phyloP scores from a whole-genome alignment of 2,113 vertebrate species.

The Leucopsar rothschildi region DNA sequence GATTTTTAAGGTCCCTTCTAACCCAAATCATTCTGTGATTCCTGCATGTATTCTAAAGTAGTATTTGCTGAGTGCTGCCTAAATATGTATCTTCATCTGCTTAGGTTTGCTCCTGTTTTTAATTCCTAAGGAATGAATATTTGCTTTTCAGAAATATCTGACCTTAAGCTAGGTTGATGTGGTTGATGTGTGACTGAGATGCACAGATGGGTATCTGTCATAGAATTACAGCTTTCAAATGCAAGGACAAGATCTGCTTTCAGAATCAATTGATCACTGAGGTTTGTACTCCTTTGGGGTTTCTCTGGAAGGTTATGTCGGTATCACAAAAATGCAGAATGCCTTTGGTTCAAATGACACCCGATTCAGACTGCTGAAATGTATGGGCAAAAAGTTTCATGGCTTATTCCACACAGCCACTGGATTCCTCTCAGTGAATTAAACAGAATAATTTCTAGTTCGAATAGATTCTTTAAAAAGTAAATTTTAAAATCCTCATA shows the following conservation, averaged over 20 bases:
- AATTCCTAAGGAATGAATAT: background rate
- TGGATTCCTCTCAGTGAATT: background rate
- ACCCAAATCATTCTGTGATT: background rate
- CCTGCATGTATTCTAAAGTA: background rate
- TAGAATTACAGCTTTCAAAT: background rate
- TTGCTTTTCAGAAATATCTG: background rate
- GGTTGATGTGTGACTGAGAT: background rate
- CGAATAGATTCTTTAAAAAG: background rate
- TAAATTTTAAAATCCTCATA: background rate
- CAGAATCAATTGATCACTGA: background rate
- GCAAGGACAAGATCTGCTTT: background rate
- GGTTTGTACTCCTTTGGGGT: background rate
- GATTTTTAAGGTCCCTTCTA: background rate
- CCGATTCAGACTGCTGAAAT: background rate
- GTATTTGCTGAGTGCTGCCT: background rate
- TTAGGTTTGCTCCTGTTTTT: background rate
- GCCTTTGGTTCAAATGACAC: background rate
- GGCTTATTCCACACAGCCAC: background rate
- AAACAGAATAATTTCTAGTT: background rate
- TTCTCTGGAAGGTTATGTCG: background rate
- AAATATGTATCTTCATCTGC: background rate
- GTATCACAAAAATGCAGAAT: background rate
- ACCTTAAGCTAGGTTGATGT: background rate
- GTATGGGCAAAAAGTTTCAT: background rate
- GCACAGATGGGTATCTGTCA: background rate